Evolutionary conservation across 2,888 invertebrate genomes (phyloP).

Genomic region (Hydrotaea cyrtoneurina): DNA sequence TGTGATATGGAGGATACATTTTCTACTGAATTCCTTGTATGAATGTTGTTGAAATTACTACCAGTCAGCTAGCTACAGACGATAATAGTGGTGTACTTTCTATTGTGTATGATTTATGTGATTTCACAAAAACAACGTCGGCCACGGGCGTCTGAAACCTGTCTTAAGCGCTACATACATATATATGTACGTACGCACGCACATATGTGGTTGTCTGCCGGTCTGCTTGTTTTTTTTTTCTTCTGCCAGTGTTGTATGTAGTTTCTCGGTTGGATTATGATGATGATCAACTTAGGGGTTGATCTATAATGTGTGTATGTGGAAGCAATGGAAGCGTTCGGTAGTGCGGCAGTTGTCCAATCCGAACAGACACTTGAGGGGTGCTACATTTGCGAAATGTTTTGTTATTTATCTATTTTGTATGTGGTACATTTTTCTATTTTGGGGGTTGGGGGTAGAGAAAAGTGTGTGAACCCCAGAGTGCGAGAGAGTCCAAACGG

Average conservation of each 20-base stretch:
- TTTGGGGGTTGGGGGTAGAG: slow-evolving; percentile 26
- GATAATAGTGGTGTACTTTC: slow-evolving; percentile 37
- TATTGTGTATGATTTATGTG: slow-evolving; percentile 40
- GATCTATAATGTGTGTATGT: slow-evolving; percentile 47
- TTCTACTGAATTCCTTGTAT: slow-evolving; percentile 62
- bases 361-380: slow-evolving; percentile 26
- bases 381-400: slow-evolving; percentile 44
- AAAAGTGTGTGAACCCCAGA: not conserved
- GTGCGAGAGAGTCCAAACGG: not conserved
- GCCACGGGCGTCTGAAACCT: slow-evolving; percentile 45
- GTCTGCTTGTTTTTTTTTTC: not conserved
- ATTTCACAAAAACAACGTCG: slow-evolving; percentile 29
- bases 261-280: slow-evolving; percentile 20
- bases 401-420: slow-evolving; percentile 45
- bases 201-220: slow-evolving; percentile 9
- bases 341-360: slow-evolving; percentile 52
- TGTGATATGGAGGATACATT: slow-evolving; percentile 66
- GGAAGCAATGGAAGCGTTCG: not conserved
- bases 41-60: slow-evolving; percentile 47
- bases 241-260: not conserved
- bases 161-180: slow-evolving; percentile 19
- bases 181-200: not conserved
- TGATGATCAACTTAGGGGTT: slow-evolving; percentile 65
- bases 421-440: slow-evolving; percentile 24
- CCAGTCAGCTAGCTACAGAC: not conserved